phyloP scores from a whole-genome alignment of 2,888 invertebrate genomes.

The Halictus ligatus region DNA sequence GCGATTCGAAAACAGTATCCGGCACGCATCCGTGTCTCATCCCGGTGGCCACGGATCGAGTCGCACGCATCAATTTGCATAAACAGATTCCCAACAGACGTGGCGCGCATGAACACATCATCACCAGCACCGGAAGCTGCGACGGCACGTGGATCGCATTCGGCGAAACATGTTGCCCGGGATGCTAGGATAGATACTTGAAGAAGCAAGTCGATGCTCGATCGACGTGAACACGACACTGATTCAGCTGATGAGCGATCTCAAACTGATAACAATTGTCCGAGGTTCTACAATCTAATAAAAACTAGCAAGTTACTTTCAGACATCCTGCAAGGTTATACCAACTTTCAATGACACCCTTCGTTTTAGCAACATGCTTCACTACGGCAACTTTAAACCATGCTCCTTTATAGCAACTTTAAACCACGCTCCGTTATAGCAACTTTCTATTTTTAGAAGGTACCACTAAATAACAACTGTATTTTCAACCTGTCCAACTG shows the following conservation, averaged over 20 bases:
- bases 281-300: too few species aligned
- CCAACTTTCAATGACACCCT: too few species aligned
- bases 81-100: slow-evolving; percentile 70
- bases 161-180: background rate
- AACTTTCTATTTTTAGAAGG: too few species aligned
- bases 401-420: too few species aligned
- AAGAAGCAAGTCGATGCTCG: background rate
- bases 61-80: slow-evolving; percentile 72
- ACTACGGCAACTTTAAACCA: too few species aligned
- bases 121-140: slow-evolving; percentile 30
- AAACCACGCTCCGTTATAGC: too few species aligned
- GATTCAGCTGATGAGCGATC: background rate
- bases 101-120: slow-evolving; percentile 57
- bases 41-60: slow-evolving; percentile 62
- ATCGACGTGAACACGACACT: background rate
- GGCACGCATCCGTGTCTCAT: slow-evolving; percentile 32
- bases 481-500: too few species aligned
- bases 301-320: too few species aligned
- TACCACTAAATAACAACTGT: too few species aligned
- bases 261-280: too few species aligned
- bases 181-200: background rate
- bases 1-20: slow-evolving; percentile 66
- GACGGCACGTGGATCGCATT: slow-evolving; percentile 51
- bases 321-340: too few species aligned
- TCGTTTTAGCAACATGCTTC: too few species aligned